A percentile compares a stretch with the other conserved stretches of the same genome.
Evolutionary conservation across 2,113 vertebrate species (phyloP).

Genomic region (Alligator sinensis): DNA sequence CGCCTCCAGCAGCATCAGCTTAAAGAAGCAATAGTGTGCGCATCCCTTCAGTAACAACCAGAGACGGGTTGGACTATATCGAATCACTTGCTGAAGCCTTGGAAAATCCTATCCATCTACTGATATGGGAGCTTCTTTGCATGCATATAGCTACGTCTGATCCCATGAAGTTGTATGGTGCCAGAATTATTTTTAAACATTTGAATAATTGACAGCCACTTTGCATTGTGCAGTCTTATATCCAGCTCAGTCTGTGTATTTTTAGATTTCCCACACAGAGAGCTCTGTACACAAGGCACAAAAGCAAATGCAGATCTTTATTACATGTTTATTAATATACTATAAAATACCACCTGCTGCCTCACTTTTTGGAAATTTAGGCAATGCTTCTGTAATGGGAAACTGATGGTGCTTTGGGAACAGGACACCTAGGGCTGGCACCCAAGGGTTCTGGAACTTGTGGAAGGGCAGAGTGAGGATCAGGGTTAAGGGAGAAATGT

Average conservation of each 20-base stretch:
- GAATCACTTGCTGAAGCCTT: accelerated
- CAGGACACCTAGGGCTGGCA: not conserved
- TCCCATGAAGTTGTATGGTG: accelerated
- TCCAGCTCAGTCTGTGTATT: not conserved
- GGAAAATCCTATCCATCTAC: not conserved
- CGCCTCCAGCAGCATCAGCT: not conserved
- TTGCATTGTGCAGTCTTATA: accelerated
- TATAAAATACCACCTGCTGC: accelerated
- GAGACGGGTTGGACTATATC: not conserved
- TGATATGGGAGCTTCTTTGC: accelerated
- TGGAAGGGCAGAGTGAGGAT: accelerated
- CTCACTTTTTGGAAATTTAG: not conserved
- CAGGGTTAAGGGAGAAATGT: accelerated
- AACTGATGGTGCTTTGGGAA: not conserved
- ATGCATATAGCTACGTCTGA: accelerated
- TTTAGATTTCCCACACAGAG: not conserved
- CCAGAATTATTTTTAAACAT: not conserved
- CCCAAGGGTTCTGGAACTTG: not conserved
- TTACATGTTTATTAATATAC: not conserved
- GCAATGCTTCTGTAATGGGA: not conserved
- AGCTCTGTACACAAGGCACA: not conserved
- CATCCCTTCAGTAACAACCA: not conserved
- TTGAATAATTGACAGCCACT: not conserved
- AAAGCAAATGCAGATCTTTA: not conserved
- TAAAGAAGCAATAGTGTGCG: not conserved